These are phyloP conservation scores for Holothuria glaberrima DNA, from an alignment of 35 echinoderm and acorn worm genomes.

Conservation along the genomic window DNA sequence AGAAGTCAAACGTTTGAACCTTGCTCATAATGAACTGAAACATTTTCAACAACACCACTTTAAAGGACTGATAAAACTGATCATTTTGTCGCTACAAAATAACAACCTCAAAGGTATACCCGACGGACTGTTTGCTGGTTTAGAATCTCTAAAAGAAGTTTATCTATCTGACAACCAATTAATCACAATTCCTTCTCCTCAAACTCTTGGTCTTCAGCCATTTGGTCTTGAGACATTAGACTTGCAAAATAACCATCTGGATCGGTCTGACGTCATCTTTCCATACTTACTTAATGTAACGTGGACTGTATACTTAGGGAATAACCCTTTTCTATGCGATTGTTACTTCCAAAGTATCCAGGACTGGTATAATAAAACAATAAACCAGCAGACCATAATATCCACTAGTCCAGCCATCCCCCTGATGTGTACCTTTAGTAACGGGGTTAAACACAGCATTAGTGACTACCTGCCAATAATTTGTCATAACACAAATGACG, in stretches of 20 bases:
- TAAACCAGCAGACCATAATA: too few relatives aligned
- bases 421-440: too few relatives aligned
- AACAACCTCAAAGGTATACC: not conserved
- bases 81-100: not conserved
- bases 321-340: constrained; percentile 1
- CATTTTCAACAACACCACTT: not conserved
- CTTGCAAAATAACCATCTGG: not conserved
- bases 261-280: not conserved
- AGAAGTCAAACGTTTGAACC: not conserved
- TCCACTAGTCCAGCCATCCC: too few relatives aligned
- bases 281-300: not conserved
- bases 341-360: constrained; percentile 6
- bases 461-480: too few relatives aligned
- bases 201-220: not conserved
- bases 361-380: too few relatives aligned
- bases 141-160: constrained; percentile 9
- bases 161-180: not conserved
- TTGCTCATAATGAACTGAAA: not conserved
- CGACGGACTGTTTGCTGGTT: not conserved
- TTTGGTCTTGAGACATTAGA: not conserved
- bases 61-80: not conserved
- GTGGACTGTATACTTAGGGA: not conserved
- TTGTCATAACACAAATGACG: too few relatives aligned
- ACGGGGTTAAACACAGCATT: too few relatives aligned
- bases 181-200: not conserved